A percentile compares a stretch with the other conserved stretches of the same genome.
Evolutionary conservation across 2,888 invertebrate genomes (phyloP).

Genomic region (Mystacides longicornis): DNA sequence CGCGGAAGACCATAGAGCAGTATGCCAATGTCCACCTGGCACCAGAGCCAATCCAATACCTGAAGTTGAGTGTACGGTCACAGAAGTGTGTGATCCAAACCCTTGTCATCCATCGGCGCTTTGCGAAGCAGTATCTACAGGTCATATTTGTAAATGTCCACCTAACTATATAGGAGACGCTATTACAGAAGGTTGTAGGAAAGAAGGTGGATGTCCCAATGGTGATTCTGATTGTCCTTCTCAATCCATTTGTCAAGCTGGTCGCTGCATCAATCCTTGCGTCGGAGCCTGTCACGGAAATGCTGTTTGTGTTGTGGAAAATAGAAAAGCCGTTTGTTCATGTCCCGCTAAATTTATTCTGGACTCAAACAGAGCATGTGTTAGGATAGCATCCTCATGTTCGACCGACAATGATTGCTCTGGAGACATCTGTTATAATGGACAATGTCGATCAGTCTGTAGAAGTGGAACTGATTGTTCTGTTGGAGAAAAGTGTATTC

Average conservation of each 20-base stretch:
- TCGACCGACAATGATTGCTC: slow-evolving; percentile 66
- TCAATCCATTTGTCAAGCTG: slow-evolving; percentile 63
- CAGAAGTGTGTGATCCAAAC: slow-evolving; percentile 66
- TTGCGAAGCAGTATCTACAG: slow-evolving; percentile 61
- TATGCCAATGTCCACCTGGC: slow-evolving; percentile 82
- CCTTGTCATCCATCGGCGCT: slow-evolving; percentile 76
- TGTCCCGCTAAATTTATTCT: slow-evolving; percentile 72
- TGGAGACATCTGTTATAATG: slow-evolving; percentile 70
- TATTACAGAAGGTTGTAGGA: slow-evolving; percentile 63
- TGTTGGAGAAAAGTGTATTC: slow-evolving; percentile 67
- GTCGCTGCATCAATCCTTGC: slow-evolving; percentile 74
- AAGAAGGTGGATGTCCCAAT: slow-evolving; percentile 66
- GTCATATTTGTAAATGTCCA: slow-evolving; percentile 74
- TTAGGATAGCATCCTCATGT: slow-evolving; percentile 61
- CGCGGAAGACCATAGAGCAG: slow-evolving; percentile 72
- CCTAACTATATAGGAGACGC: slow-evolving; percentile 71
- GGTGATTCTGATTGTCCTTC: slow-evolving; percentile 69
- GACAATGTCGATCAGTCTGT: slow-evolving; percentile 79
- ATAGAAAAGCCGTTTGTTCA: slow-evolving; percentile 68
- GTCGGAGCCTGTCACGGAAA: slow-evolving; percentile 76
- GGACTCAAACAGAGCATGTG: slow-evolving; percentile 58
- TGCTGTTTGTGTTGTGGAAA: slow-evolving; percentile 69
- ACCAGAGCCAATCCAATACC: slow-evolving; percentile 72
- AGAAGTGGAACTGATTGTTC: slow-evolving; percentile 71
- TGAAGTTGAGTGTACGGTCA: slow-evolving; percentile 70